These are phyloP conservation scores for Cataglyphis cursor DNA, from an alignment of 2,888 invertebrate species.

Conservation along the genomic window DNA sequence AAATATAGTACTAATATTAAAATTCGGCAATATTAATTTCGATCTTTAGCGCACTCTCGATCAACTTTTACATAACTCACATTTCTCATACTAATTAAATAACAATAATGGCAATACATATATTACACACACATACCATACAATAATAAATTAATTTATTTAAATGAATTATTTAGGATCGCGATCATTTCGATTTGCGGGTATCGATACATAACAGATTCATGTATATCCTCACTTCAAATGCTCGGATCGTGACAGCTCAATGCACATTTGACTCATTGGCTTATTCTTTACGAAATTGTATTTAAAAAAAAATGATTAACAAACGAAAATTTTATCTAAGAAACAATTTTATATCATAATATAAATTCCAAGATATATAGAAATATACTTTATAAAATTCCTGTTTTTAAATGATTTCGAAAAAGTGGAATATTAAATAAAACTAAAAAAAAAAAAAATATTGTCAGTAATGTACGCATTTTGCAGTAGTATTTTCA, in stretches of 20 bases:
- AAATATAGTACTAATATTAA: neutral
- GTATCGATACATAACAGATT: conserved; percentile 45
- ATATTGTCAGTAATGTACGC: neutral
- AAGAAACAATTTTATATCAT: neutral
- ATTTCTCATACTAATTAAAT: conserved; percentile 22
- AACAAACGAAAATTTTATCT: conserved; percentile 15
- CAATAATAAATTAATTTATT: conserved; percentile 39
- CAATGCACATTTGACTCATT: conserved; percentile 3
- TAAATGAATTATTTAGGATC: conserved; percentile 26
- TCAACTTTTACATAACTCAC: conserved; percentile 22
- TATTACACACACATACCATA: conserved; percentile 31
- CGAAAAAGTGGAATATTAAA: neutral
- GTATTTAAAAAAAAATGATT: neutral
- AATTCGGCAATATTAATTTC: neutral
- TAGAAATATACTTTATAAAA: conserved; percentile 1
- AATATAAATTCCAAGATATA: neutral
- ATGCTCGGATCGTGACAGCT: conserved; percentile 14
- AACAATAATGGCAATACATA: conserved; percentile 38
- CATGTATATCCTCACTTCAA: neutral
- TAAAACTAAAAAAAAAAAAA: neutral
- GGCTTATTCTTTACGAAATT: conserved; percentile 14
- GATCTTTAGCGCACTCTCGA: conserved; percentile 9
- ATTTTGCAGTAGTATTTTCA: neutral
- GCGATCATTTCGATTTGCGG: conserved; percentile 9
- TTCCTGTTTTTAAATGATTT: neutral